Conservation (phyloP, 2,797 vertebrate species). For the Chelmon rostratus region DNA sequence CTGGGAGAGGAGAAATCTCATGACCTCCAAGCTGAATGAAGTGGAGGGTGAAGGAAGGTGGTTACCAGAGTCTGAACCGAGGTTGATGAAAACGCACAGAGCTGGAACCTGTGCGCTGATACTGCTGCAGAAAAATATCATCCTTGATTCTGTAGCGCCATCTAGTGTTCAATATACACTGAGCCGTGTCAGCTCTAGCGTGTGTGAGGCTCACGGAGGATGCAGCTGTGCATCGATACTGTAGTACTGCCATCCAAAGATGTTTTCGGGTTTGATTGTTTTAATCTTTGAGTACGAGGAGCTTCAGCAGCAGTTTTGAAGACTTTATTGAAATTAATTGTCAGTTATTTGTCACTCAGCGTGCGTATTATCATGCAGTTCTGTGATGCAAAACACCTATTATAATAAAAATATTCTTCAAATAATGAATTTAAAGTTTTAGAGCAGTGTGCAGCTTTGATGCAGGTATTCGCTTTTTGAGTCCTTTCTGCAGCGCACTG, state of each 20-base stretch:
- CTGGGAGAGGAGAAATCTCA: slow-evolving; percentile 23
- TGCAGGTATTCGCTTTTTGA: not conserved
- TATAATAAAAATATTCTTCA: not conserved
- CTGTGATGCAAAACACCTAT: fast-evolving
- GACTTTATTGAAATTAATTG: not conserved
- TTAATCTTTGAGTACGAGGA: not conserved
- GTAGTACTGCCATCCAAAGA: not conserved
- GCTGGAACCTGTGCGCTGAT: not conserved
- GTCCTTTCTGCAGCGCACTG: not conserved
- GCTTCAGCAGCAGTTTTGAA: not conserved
- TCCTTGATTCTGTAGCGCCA: slow-evolving; percentile 26
- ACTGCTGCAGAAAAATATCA: not conserved
- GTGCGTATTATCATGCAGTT: not conserved
- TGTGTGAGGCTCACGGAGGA: not conserved
- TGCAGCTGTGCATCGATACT: not conserved
- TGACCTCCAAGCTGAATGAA: slow-evolving; percentile 6
- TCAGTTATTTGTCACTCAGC: not conserved
- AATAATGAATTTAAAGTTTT: not conserved
- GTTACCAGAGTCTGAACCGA: too few species aligned
- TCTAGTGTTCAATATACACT: slow-evolving; percentile 27
- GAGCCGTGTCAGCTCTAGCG: not conserved
- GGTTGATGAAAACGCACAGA: not conserved
- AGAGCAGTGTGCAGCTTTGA: not conserved
- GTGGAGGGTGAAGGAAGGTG: not conserved
- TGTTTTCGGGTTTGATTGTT: not conserved